phyloP scores from a whole-genome alignment of 2,888 invertebrate species.

The Prenolepis imparis region DNA sequence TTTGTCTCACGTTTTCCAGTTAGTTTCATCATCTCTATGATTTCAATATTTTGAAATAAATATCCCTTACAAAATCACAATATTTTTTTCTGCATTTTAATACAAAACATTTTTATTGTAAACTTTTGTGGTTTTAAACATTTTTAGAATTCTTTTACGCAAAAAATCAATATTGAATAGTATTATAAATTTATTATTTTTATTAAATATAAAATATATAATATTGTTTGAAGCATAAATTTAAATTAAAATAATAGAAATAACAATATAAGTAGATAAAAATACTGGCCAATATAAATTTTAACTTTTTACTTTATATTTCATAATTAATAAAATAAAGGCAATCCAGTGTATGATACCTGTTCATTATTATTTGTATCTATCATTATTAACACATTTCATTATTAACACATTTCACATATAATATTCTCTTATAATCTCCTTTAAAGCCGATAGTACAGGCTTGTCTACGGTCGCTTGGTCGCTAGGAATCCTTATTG shows the following conservation, averaged over 20 bases:
- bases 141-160: not conserved
- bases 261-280: not conserved
- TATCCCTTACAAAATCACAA: not conserved
- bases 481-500: not conserved
- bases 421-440: not conserved
- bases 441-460: not conserved
- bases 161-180: not conserved
- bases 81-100: conserved; percentile 13
- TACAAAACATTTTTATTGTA: not conserved
- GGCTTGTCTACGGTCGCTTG: not conserved
- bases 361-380: not conserved
- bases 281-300: not conserved
- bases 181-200: conserved; percentile 13
- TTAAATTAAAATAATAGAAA: not conserved
- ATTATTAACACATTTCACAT: not conserved
- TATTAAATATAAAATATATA: not conserved
- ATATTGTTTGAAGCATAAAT: not conserved
- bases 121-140: not conserved
- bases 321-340: not conserved
- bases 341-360: not conserved
- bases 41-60: not conserved
- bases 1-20: not conserved
- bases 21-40: not conserved
- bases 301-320: not conserved
- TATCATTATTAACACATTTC: conserved; percentile 6